These are phyloP conservation scores for Pantala flavescens DNA, from an alignment of 1,140 invertebrate genomes.

Conservation along the genomic window DNA sequence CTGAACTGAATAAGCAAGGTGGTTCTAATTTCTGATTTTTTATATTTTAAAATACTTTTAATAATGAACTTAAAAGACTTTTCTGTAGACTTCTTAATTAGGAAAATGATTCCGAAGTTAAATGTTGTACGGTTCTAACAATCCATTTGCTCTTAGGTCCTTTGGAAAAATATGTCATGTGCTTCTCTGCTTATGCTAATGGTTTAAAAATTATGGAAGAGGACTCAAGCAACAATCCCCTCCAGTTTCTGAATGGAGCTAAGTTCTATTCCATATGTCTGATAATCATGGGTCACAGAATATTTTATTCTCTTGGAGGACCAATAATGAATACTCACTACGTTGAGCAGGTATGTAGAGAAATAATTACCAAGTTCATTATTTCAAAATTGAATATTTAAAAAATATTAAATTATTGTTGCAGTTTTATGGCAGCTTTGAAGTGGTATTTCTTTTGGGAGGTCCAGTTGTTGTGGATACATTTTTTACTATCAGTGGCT, in stretches of 20 bases:
- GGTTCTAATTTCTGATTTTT: no score
- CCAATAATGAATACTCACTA: constrained; percentile 40
- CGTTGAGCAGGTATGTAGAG: background rate
- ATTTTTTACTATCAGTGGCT: constrained; percentile 52
- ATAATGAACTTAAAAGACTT: no score
- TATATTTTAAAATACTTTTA: no score
- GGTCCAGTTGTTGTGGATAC: constrained; percentile 54
- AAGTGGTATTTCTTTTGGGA: constrained; percentile 46
- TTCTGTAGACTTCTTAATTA: no score
- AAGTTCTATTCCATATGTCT: constrained; percentile 46
- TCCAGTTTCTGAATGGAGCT: background rate
- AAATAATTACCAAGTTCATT: background rate
- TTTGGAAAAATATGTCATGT: background rate
- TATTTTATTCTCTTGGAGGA: constrained; percentile 49
- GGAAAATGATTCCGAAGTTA: no score
- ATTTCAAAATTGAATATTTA: no score
- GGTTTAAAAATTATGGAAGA: background rate
- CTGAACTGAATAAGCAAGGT: no score
- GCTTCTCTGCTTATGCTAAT: background rate
- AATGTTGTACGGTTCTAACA: no score
- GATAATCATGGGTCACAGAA: constrained; percentile 50
- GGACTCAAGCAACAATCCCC: background rate
- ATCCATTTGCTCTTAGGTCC: background rate
- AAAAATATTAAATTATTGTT: constrained; percentile 13
- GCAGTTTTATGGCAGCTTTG: constrained; percentile 29